These are phyloP conservation scores for Pilophorus perplexus DNA, from an alignment of 2,888 invertebrate genomes.

Conservation along the genomic window DNA sequence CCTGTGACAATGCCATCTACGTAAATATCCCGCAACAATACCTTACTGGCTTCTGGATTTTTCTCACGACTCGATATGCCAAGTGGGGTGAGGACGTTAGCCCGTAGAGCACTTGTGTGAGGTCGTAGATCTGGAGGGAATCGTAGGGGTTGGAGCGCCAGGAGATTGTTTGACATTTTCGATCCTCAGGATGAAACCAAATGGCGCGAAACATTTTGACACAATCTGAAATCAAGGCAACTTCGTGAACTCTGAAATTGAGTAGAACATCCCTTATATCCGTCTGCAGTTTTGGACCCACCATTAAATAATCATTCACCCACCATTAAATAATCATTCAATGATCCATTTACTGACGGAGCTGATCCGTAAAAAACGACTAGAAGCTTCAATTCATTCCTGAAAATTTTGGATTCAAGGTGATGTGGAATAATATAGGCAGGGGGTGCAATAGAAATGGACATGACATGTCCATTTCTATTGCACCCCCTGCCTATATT, in stretches of 20 bases:
- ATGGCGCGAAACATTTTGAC: constrained; percentile 1
- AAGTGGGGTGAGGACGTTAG: constrained; percentile 47
- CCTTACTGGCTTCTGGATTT: constrained; percentile 45
- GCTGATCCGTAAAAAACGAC: constrained; percentile 14
- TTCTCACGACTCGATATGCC: constrained; percentile 42
- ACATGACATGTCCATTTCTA: background rate
- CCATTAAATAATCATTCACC: constrained; percentile 11
- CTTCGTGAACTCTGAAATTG: background rate
- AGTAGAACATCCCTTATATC: constrained; percentile 1
- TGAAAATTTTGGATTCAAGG: background rate
- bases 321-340: background rate
- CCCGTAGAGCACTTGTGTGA: constrained; percentile 48
- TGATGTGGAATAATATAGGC: background rate
- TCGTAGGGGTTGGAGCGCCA: constrained; percentile 46
- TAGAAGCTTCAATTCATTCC: background rate
- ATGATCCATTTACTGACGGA: background rate
- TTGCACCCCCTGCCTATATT: background rate
- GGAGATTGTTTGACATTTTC: constrained; percentile 47
- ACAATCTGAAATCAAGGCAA: background rate
- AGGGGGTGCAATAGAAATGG: background rate
- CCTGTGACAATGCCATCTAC: constrained; percentile 49
- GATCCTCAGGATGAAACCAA: constrained; percentile 33
- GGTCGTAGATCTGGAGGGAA: constrained; percentile 44
- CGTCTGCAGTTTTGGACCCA: background rate
- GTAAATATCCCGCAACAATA: constrained; percentile 45